These are phyloP conservation scores for Hypotaenidia okinawae DNA, from an alignment of 2,797 vertebrate genomes.

Conservation along the genomic window DNA sequence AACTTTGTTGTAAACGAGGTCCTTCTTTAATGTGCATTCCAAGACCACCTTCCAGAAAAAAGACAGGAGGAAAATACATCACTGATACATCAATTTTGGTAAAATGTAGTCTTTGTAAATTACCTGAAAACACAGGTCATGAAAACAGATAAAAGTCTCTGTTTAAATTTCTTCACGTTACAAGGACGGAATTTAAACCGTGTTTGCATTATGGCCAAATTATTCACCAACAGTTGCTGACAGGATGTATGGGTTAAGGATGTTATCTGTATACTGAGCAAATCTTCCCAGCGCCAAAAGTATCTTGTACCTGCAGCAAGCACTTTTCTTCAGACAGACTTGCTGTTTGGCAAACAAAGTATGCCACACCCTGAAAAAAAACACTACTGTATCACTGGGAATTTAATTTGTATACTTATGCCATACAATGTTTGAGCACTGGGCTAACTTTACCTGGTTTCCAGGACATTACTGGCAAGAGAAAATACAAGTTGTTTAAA, in stretches of 20 bases:
- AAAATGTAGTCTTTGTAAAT: not conserved
- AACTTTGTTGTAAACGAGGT: constrained; percentile 98
- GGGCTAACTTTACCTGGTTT: not conserved
- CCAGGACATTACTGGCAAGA: not conserved
- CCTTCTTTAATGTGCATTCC: constrained; percentile 95
- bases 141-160: not conserved
- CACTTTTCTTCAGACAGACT: not conserved
- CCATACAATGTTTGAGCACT: not conserved
- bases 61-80: not conserved
- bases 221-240: not conserved
- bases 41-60: constrained; percentile 89
- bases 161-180: not conserved
- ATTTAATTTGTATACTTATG: not conserved
- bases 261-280: not conserved
- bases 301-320: not conserved
- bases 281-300: not conserved
- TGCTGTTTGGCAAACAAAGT: not conserved
- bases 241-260: not conserved
- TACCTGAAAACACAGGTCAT: not conserved
- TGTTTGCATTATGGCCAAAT: not conserved
- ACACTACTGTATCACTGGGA: not conserved
- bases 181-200: not conserved
- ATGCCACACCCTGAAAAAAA: not conserved
- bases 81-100: not conserved
- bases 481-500: not conserved